Evolutionary conservation across 2,888 invertebrate genomes (phyloP), one percentile per base, ranked within the genome.

Genomic region (Athalia cordata): DNA sequence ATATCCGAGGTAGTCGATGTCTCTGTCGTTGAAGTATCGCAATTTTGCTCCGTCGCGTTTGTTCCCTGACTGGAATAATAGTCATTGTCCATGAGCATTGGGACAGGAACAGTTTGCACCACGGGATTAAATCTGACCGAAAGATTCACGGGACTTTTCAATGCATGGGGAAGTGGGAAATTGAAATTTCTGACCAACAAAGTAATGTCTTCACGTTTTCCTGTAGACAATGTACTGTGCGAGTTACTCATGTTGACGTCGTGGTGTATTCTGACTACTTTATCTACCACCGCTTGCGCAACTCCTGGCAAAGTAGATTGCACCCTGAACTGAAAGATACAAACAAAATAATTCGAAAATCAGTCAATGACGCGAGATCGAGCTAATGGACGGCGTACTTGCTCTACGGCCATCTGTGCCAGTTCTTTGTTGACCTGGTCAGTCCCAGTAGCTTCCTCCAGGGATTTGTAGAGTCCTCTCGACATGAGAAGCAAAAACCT

Each of bases 121-220:
- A 93, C 91, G 0, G 94, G 93, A 88, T 94, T 94, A 84, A 94
- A 94, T 64, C 93, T 89, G 0, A 94, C 93, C 0, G 92, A 91
- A 3, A 90, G 89, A 8, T 90, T 89, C 1, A 91, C 92, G n/a
- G 93, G 92, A 0, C 92, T 91, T 50, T 91, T 92, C 0, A 92
- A 90, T 0, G 93, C 93, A 81, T 94, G 93, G 0, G 95, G 94
- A 29, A 96, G 90, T 0, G 95, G 93, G 85, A 94, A 96, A 86
- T 96, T 96, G 85, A 98, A 97, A 88, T 97, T 97, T 64, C 97
- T 92, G 77, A 98, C 94, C 0, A 98, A 88, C 29, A 98, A 91
- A 0, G 97, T 96, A 86, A 97, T 96, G 85, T 97, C 97, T 13
- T 96, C 96, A 55, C 96, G 92, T 62, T 94, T 94, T 84, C 92